Percentiles rank a stretch among this genome's conserved stretches.
These are phyloP conservation scores for Gymnogyps californianus DNA, from an alignment of 2,113 vertebrate genomes.

Conservation along the genomic window DNA sequence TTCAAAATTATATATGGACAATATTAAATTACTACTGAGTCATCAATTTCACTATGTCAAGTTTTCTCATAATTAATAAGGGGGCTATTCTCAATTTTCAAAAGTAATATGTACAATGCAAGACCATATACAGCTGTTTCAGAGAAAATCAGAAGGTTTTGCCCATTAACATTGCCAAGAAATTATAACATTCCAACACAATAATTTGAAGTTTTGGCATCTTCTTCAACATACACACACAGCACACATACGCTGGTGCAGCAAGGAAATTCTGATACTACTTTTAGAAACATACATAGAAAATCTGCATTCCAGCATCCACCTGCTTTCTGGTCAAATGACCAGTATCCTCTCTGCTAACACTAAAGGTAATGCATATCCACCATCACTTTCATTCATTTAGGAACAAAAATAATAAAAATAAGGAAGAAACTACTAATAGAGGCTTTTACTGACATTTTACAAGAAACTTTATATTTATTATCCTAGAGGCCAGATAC, in stretches of 20 bases:
- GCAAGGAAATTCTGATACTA: background rate
- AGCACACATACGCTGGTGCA: background rate
- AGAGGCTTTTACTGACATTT: background rate
- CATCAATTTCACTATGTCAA: background rate
- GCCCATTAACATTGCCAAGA: background rate
- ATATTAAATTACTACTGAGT: background rate
- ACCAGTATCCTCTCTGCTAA: background rate
- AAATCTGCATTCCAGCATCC: background rate
- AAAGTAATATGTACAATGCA: background rate
- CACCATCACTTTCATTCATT: background rate
- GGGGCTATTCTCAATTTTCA: background rate
- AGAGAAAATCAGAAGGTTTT: background rate
- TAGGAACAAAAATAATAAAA: background rate
- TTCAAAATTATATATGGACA: background rate
- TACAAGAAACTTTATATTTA: background rate
- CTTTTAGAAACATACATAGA: background rate
- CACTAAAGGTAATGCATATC: background rate
- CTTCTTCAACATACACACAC: background rate
- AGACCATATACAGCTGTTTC: background rate
- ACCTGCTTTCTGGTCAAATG: background rate
- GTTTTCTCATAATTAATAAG: background rate
- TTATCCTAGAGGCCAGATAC: background rate
- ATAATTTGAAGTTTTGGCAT: background rate
- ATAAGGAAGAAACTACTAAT: background rate
- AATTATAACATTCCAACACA: background rate